Base-by-base conservation (phyloP, 2,113 vertebrate genomes). In the Syngnathus scovelli region DNA sequence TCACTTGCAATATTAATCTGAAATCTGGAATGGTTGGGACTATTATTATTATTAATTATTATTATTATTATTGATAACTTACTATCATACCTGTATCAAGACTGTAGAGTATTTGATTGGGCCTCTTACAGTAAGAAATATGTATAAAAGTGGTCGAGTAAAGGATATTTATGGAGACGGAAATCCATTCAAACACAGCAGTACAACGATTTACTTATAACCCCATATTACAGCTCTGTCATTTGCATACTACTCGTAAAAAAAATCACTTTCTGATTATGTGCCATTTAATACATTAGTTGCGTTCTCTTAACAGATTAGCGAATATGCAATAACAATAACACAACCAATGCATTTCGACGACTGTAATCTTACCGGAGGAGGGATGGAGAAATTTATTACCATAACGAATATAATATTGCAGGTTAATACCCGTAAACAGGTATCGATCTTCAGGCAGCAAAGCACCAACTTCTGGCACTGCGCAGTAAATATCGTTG, bases 401-500 rank as follows among this genome's bases (percentile, higher is more conserved):
- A 43, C 3, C 41, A 43, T 43, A 43, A 9, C 7, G 2, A 1
- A 55, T 12, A 6, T 1, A 23, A 55, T 23, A 55, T 1, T 5
- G 1, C 18, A 44, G 9, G 41, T 63, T 6, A 39, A 39, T 4
- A 59, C 13, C n/a, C 9, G 23, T 55, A 49, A 27, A 49, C 27
- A 37, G 44, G 33, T 43, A 11, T 3, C 10, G 16, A n/a, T 81
- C 58, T 51, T 48, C 79, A 68, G 46, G 64, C 19, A 72, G 71
- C 60, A 19, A 54, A 67, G 55, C 68, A 23, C 59, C 13, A 60
- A 55, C 37, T 51, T 61, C 52, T 76, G 21, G 36, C 64, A 67
- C 54, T 54, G 73, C 61, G 36, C 71, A 80, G 79, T 75, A 82
- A 76, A 84, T 55, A 62, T 76, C 66, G 71, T 72, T 66, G 82